Evolutionary conservation across 2,888 invertebrate species (phyloP).

Genomic region (Luffia ferchaultella): DNA sequence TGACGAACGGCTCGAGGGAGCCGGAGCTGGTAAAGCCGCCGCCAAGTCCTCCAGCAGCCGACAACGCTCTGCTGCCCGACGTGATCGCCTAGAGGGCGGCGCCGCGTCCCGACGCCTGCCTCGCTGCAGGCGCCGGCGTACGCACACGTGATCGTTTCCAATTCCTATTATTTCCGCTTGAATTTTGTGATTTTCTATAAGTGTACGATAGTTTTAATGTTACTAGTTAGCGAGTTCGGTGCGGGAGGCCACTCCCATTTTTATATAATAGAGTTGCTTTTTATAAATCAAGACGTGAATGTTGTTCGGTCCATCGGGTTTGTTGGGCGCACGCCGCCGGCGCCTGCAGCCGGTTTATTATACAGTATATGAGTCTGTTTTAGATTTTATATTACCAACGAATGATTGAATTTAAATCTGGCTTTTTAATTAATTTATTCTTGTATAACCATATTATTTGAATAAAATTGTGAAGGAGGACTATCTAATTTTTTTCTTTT

Average conservation of each 20-base stretch:
- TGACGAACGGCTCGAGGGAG: conserved; percentile 24
- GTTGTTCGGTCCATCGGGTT: conserved; percentile 22
- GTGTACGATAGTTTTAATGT: conserved; percentile 43
- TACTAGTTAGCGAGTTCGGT: conserved; percentile 50
- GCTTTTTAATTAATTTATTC: conserved; percentile 61
- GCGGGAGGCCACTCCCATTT: conserved; percentile 54
- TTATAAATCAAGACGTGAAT: conserved; percentile 39
- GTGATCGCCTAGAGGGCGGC: conserved; percentile 43
- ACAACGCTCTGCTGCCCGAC: conserved; percentile 50
- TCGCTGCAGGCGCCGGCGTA: conserved; percentile 8
- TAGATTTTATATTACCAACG: conserved; percentile 67
- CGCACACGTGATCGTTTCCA: conserved; percentile 19
- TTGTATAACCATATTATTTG: conserved; percentile 65
- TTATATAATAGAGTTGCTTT: conserved; percentile 63
- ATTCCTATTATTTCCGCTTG: conserved; percentile 64
- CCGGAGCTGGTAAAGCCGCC: conserved; percentile 47
- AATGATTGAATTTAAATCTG: conserved; percentile 59
- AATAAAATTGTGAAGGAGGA: conserved; percentile 56
- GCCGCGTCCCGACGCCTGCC: background rate
- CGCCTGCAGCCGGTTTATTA: conserved; percentile 19
- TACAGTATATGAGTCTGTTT: conserved; percentile 59
- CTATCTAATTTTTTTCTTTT: conserved; percentile 62
- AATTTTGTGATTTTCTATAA: conserved; percentile 65
- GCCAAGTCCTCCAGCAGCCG: conserved; percentile 53
- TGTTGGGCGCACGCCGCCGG: background rate